Evolutionary conservation across 2,113 vertebrate genomes (phyloP).

Genomic region (Mobula hypostoma): DNA sequence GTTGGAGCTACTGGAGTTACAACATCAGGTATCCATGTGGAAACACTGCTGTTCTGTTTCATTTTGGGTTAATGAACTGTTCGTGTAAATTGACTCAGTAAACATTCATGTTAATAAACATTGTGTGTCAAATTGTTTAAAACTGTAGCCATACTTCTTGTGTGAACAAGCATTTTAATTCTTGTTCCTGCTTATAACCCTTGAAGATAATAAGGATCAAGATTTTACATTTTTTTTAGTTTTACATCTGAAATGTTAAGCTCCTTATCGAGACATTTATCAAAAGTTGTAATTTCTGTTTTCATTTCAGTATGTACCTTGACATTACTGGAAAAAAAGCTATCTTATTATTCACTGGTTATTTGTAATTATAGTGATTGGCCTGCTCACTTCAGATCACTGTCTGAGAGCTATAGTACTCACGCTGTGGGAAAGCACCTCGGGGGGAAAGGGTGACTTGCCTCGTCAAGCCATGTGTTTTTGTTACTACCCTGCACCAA

Average conservation of each 20-base stretch:
- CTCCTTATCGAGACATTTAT: background rate
- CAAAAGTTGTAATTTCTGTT: background rate
- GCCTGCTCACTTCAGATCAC: background rate
- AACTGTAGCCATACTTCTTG: background rate
- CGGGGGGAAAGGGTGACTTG: background rate
- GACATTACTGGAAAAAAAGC: background rate
- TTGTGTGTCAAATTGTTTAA: background rate
- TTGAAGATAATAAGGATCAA: background rate
- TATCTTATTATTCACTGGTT: background rate
- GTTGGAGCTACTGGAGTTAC: background rate
- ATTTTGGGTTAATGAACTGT: background rate
- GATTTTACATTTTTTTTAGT: background rate
- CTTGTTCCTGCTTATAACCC: background rate
- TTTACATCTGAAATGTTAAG: background rate
- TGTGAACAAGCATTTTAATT: background rate
- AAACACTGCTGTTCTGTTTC: background rate
- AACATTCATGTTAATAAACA: background rate
- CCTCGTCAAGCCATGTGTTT: background rate
- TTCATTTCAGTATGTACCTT: background rate
- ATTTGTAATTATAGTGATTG: background rate
- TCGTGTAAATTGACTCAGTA: slow-evolving; percentile 8
- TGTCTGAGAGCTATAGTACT: background rate
- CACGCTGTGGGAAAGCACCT: background rate
- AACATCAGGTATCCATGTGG: background rate
- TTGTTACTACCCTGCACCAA: background rate